A percentile compares a stretch with the other conserved stretches of the same genome.
phyloP scores from a whole-genome alignment of 2,113 vertebrate genomes.

The Protobothrops mucrosquamatus region DNA sequence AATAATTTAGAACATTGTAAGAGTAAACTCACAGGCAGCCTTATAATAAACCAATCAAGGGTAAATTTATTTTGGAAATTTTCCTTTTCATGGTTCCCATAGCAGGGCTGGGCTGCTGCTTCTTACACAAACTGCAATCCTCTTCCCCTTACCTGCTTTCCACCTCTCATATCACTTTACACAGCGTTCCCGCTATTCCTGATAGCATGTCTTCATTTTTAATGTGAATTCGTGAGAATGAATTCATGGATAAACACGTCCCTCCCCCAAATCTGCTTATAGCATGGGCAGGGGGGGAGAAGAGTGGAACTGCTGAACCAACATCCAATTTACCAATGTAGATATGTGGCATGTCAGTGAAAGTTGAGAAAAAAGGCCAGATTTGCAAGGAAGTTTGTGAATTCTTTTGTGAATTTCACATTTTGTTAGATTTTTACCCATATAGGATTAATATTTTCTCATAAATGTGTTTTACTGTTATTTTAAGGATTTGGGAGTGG shows the following conservation, averaged over 20 bases:
- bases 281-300: background rate
- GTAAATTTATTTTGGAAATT: too few species aligned
- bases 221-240: background rate
- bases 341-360: background rate
- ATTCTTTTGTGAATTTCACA: background rate
- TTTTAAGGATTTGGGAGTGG: too few species aligned
- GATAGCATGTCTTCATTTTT: background rate
- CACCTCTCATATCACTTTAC: background rate
- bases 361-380: background rate
- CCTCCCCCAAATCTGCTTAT: background rate
- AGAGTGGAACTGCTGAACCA: background rate
- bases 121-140: background rate
- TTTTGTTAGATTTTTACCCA: background rate
- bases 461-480: background rate
- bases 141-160: background rate
- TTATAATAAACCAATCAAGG: too few species aligned
- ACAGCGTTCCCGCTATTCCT: background rate
- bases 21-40: too few species aligned
- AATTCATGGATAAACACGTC: background rate
- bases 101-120: background rate
- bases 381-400: background rate
- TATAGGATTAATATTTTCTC: background rate
- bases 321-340: background rate
- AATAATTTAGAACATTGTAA: too few species aligned
- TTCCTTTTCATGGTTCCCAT: too few species aligned